A percentile compares a stretch with the other conserved stretches of the same genome.
Evolutionary conservation across 2,888 invertebrate species (phyloP).

Genomic region (Eudemis profundana): DNA sequence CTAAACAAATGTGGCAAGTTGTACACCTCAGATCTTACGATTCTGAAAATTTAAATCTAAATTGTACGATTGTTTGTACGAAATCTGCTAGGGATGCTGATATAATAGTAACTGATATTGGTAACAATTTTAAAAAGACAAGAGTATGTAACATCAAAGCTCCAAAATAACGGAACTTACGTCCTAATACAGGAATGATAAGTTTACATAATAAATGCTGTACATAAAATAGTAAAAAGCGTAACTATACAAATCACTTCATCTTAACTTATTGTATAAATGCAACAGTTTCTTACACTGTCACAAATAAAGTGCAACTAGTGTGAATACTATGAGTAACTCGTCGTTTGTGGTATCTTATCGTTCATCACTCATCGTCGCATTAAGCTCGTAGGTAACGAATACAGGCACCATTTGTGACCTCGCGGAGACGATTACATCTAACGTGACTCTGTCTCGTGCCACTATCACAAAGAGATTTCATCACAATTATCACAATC

Average conservation of each 20-base stretch:
- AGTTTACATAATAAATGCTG: constrained; percentile 76
- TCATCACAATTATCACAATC: constrained; percentile 83
- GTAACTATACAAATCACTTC: constrained; percentile 75
- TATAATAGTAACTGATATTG: constrained; percentile 78
- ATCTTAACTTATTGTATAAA: constrained; percentile 78
- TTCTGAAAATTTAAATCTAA: constrained; percentile 52
- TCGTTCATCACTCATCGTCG: constrained; percentile 52
- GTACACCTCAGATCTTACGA: constrained; percentile 39
- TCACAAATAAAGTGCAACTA: constrained; percentile 61
- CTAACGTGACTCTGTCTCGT: constrained; percentile 80
- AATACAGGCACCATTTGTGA: constrained; percentile 64
- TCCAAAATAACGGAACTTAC: constrained; percentile 51
- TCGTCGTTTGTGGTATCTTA: constrained; percentile 61
- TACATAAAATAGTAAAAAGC: constrained; percentile 74
- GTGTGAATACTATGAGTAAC: constrained; percentile 73
- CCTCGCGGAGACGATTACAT: constrained; percentile 69
- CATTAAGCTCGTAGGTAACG: constrained; percentile 69
- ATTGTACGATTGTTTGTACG: constrained; percentile 51
- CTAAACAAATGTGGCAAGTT: constrained; percentile 38
- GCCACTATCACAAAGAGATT: constrained; percentile 83
- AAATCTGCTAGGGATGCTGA: constrained; percentile 35
- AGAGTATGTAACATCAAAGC: constrained; percentile 48
- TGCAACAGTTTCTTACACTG: constrained; percentile 75
- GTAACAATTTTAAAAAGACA: constrained; percentile 74
- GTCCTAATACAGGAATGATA: constrained; percentile 75